Evolutionary conservation across 2,113 vertebrate species (phyloP), one percentile per base, ranked within the genome.

Genomic region (Xiphophorus couchianus): DNA sequence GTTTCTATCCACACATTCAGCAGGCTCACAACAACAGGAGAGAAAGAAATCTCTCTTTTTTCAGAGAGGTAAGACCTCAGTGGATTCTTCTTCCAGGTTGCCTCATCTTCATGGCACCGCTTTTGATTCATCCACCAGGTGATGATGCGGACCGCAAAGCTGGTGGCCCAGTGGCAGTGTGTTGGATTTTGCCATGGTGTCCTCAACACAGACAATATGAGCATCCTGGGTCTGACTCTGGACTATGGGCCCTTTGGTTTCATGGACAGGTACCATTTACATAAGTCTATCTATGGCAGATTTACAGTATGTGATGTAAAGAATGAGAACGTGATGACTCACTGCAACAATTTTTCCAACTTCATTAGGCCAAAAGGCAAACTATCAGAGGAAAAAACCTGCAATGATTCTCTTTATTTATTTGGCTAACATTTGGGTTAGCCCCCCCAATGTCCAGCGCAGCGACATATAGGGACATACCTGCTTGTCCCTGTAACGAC

Each of bases 141-240:
- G 82, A 94, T 94, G 0, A 81, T 67, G 1, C 91, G 92, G 27
- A 98, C 96, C 0, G 97, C 97, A 0, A 90, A 91, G 0, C 28
- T 97, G 85, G 97, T 97, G 81, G 96, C 96, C 0, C 96, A 96
- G 5, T 98, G 97, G 97, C 97, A 98, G 69, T 97, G 97, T 76
- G 95, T 97, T 33, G 97, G 97, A 10, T 98, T 98, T 82, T 98
- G 97, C 89, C 97, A 98, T 1, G 97, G 97, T 0, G 97, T 98
- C 71, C 95, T 98, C 58, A 98, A 98, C 76, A 98, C 97, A 0
- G 97, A 98, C 83, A 98, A 98, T 74, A 98, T 98, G 97, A 98
- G 97, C 78, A 95, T 98, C 5, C 78, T 97, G 78, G 97, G 97
- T 51, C 92, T 98, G 0, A 97, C 97, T 69, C 93, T 98, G 58